Percentiles rank a stretch among this genome's conserved stretches.
phyloP scores from a whole-genome alignment of 2,113 vertebrate species.

The Rhinoptilus africanus region DNA sequence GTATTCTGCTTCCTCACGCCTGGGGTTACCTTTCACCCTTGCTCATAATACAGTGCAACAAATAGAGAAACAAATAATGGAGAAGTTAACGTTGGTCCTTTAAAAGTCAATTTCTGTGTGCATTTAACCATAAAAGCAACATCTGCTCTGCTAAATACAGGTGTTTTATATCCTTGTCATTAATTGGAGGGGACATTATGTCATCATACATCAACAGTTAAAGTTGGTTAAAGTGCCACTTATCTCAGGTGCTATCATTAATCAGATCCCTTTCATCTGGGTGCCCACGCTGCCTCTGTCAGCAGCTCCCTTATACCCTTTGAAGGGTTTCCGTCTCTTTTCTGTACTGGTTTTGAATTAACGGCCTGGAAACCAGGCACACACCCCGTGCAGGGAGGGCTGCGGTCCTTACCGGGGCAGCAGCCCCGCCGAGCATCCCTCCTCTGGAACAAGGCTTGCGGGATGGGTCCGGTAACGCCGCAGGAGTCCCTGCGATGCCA shows the following conservation, averaged over 20 bases:
- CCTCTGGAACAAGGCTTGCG: fast-evolving
- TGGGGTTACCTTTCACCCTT: not conserved
- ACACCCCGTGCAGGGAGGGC: fast-evolving
- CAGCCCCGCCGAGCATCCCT: fast-evolving
- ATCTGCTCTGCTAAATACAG: slow-evolving; percentile 77
- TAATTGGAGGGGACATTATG: slow-evolving; percentile 82
- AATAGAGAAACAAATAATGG: slow-evolving; percentile 71
- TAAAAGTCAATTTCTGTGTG: slow-evolving; percentile 71
- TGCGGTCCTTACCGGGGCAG: fast-evolving
- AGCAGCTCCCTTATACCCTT: not conserved
- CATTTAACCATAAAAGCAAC: slow-evolving; percentile 71
- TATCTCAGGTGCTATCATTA: slow-evolving; percentile 70
- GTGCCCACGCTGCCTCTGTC: slow-evolving; percentile 24
- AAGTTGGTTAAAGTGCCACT: slow-evolving; percentile 78
- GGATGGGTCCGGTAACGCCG: fast-evolving
- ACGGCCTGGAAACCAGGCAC: not conserved
- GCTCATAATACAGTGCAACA: slow-evolving; percentile 31
- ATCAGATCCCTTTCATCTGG: slow-evolving; percentile 70
- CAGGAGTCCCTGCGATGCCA: fast-evolving
- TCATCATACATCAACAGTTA: slow-evolving; percentile 77
- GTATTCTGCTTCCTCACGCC: not conserved
- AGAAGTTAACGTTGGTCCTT: slow-evolving; percentile 67
- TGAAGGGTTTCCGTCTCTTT: not conserved
- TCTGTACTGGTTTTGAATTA: not conserved
- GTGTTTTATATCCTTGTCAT: slow-evolving; percentile 80